Conservation (phyloP, 2,888 invertebrate species). For the Patella pellucida region DNA sequence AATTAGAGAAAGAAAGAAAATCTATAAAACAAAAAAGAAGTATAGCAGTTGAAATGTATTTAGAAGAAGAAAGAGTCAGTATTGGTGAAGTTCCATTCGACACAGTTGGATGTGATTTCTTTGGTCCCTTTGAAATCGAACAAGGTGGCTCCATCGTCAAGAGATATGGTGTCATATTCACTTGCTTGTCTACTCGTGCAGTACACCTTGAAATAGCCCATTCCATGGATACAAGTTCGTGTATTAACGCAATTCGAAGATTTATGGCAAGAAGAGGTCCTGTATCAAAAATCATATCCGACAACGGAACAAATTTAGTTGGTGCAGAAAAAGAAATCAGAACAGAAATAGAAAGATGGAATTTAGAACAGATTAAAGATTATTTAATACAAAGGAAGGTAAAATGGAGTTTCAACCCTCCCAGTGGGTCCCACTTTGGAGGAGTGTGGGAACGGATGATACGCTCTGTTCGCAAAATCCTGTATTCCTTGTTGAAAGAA, state of each 20-base stretch:
- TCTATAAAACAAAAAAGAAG: neutral
- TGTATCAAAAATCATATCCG: conserved; percentile 14
- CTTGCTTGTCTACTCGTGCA: conserved; percentile 21
- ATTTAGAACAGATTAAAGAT: conserved; percentile 23
- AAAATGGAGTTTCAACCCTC: conserved; percentile 36
- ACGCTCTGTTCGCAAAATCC: neutral
- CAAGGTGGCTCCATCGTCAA: conserved; percentile 24
- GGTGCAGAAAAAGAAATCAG: too few species aligned
- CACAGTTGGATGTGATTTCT: conserved; percentile 14
- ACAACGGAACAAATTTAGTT: too few species aligned
- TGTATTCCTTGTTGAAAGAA: conserved; percentile 22
- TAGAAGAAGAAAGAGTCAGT: neutral
- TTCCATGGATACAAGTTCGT: too few species aligned
- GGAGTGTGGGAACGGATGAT: conserved; percentile 40
- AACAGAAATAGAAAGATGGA: conserved; percentile 29
- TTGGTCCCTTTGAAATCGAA: conserved; percentile 30
- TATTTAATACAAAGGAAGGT: conserved; percentile 26
- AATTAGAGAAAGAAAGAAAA: too few species aligned
- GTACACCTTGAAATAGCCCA: too few species aligned
- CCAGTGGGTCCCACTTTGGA: conserved; percentile 33
- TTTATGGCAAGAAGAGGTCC: conserved; percentile 29
- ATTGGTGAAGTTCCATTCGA: too few species aligned
- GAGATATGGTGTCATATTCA: conserved; percentile 37
- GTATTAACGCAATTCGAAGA: neutral
- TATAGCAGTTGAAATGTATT: neutral